A percentile compares a stretch with the other conserved stretches of the same genome.
Conservation (phyloP, 2,888 invertebrate species). For the Chymomyza amoena region DNA sequence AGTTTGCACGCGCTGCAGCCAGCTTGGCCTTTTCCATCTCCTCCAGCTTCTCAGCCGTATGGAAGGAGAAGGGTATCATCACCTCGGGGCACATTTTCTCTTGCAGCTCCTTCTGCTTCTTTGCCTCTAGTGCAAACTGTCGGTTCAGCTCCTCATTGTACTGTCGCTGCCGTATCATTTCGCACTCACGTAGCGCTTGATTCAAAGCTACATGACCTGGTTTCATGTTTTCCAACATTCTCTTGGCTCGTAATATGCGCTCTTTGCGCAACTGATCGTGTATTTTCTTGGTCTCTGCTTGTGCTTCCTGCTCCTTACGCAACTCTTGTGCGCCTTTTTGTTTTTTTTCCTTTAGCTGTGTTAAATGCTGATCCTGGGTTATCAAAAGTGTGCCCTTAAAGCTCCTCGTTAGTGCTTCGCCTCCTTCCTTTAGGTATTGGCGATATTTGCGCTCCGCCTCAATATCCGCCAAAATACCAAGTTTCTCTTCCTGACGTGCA, state of each 20-base stretch:
- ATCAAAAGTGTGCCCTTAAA: slow-evolving; percentile 21
- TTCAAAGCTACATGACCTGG: slow-evolving; percentile 43
- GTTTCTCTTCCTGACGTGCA: slow-evolving; percentile 20
- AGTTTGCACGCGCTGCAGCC: slow-evolving; percentile 15
- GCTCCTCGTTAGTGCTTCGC: slow-evolving; percentile 22
- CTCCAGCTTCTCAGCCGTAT: slow-evolving; percentile 40
- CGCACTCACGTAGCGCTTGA: slow-evolving; percentile 41
- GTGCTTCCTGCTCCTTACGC: too few relatives aligned
- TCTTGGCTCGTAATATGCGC: slow-evolving; percentile 46
- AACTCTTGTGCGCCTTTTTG: too few relatives aligned
- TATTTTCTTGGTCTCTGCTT: background rate
- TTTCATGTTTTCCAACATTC: slow-evolving; percentile 40
- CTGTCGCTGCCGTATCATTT: slow-evolving; percentile 40
- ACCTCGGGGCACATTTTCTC: slow-evolving; percentile 40
- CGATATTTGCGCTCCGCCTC: slow-evolving; percentile 50
- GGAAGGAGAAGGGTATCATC: slow-evolving; percentile 38
- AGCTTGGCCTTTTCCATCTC: slow-evolving; percentile 38
- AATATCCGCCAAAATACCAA: slow-evolving; percentile 12
- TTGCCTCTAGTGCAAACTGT: slow-evolving; percentile 36
- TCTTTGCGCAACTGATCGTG: slow-evolving; percentile 44
- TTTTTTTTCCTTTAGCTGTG: background rate
- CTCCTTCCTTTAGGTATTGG: slow-evolving; percentile 48
- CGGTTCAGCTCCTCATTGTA: slow-evolving; percentile 33
- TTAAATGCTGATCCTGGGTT: slow-evolving; percentile 12
- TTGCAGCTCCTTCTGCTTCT: slow-evolving; percentile 36